Evolutionary conservation across 1,140 invertebrate species (phyloP).

Genomic region (Formica exsecta): DNA sequence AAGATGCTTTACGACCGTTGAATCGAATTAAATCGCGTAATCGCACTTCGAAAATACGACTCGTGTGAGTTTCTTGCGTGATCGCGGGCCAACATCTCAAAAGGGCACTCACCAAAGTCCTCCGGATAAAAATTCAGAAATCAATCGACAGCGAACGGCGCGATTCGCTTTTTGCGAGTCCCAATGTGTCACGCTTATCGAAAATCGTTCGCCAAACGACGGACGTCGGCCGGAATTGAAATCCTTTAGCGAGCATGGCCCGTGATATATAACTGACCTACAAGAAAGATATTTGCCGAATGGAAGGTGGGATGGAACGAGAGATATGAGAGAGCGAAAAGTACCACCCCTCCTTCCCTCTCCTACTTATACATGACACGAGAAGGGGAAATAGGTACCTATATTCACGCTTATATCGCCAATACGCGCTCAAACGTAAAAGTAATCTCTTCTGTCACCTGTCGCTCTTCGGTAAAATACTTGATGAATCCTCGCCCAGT

Average conservation of each 20-base stretch:
- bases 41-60: neutral
- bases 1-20: neutral
- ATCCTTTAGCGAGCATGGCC: constrained; percentile 56
- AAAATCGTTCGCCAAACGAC: constrained; percentile 59
- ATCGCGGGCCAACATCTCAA: neutral
- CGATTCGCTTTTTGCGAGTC: constrained; percentile 42
- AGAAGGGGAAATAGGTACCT: constrained; percentile 33
- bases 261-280: constrained; percentile 60
- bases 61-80: constrained; percentile 35
- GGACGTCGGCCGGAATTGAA: constrained; percentile 58
- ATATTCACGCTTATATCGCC: constrained; percentile 28
- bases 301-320: neutral
- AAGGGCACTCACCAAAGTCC: constrained; percentile 19
- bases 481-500: constrained; percentile 70
- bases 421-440: constrained; percentile 64
- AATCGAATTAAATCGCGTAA: constrained; percentile 40
- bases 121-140: constrained; percentile 46
- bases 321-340: neutral
- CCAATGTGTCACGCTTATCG: constrained; percentile 50
- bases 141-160: constrained; percentile 30
- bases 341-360: neutral
- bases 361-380: neutral
- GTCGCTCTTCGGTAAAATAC: constrained; percentile 72
- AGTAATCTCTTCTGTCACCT: constrained; percentile 75
- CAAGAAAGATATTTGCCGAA: constrained; percentile 58